Conservation (phyloP, 1,140 invertebrate species). For the Nebria ingens region DNA sequence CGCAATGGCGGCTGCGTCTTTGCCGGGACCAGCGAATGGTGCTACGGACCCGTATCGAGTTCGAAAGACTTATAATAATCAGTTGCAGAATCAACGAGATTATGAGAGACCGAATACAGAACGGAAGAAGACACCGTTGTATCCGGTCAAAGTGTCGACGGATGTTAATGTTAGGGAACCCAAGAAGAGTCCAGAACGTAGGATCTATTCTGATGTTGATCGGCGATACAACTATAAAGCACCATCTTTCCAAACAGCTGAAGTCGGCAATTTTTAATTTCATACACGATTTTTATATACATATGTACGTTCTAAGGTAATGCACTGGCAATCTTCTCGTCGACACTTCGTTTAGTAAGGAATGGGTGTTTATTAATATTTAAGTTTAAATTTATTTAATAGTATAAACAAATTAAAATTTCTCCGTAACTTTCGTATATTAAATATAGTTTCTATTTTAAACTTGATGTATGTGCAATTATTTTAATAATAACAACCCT, state of each 20-base stretch:
- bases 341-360: no score
- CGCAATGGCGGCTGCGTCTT: not conserved
- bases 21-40: slow-evolving; percentile 3
- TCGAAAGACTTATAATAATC: slow-evolving; percentile 16
- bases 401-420: no score
- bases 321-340: no score
- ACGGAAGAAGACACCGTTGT: slow-evolving; percentile 10
- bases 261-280: slow-evolving; percentile 2
- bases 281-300: not conserved
- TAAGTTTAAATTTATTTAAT: no score
- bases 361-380: no score
- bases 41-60: not conserved
- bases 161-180: slow-evolving; percentile 28
- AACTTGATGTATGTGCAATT: no score
- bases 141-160: slow-evolving; percentile 27
- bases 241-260: slow-evolving; percentile 4
- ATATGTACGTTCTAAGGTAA: no score
- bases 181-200: slow-evolving; percentile 29
- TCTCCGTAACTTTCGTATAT: no score
- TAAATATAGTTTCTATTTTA: no score
- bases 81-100: slow-evolving; percentile 22
- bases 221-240: slow-evolving; percentile 19
- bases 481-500: no score
- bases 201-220: slow-evolving; percentile 29
- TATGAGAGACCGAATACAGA: slow-evolving; percentile 15